These are phyloP conservation scores for Oreochromis grahami DNA, from an alignment of 2,797 vertebrate genomes.

Conservation along the genomic window DNA sequence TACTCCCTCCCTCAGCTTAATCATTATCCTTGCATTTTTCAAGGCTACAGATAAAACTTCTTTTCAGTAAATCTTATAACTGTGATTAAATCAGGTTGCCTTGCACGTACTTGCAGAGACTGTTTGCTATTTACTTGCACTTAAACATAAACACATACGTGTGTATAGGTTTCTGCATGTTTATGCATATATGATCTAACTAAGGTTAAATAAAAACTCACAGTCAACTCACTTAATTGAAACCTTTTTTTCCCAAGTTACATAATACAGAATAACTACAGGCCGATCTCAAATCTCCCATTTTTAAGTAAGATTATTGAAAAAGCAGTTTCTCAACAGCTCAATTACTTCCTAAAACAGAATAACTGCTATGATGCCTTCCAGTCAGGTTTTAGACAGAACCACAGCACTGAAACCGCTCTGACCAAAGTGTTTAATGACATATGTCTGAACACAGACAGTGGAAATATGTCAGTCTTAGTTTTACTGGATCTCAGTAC, in stretches of 20 bases:
- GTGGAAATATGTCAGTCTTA: too few relatives aligned
- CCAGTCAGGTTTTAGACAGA: too few relatives aligned
- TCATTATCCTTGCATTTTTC: neutral
- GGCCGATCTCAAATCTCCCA: too few relatives aligned
- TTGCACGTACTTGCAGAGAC: neutral
- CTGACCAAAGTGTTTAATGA: too few relatives aligned
- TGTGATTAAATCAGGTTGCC: neutral
- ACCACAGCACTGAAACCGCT: too few relatives aligned
- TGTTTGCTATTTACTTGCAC: neutral
- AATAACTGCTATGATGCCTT: too few relatives aligned
- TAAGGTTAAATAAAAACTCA: neutral
- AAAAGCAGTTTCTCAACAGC: too few relatives aligned
- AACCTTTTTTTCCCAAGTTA: neutral
- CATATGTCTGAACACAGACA: too few relatives aligned
- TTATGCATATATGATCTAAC: neutral
- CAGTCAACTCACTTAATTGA: neutral
- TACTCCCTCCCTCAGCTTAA: neutral
- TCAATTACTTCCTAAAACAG: too few relatives aligned
- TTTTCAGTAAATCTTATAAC: neutral
- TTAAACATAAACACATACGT: neutral
- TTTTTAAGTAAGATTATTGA: too few relatives aligned
- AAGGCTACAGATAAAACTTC: neutral
- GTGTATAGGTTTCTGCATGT: neutral
- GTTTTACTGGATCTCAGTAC: too few relatives aligned
- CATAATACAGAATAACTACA: too few relatives aligned